phyloP scores from a whole-genome alignment of 2,888 invertebrate species.

The Auanema freiburgensis region DNA sequence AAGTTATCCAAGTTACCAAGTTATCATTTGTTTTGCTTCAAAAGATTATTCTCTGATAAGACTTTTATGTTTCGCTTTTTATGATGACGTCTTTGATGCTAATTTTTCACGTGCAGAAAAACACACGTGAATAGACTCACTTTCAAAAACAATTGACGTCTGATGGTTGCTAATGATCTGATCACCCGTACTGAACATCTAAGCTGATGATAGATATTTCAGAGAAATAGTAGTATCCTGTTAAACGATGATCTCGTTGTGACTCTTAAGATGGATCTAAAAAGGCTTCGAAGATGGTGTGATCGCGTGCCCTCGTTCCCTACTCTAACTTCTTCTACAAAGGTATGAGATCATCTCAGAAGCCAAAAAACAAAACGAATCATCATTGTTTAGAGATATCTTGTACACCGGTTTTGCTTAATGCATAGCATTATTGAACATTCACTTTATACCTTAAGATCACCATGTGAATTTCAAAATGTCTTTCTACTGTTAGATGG shows the following conservation, averaged over 20 bases:
- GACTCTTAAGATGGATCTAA: conserved; percentile 29
- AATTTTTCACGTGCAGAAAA: background rate
- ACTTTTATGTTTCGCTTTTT: no score
- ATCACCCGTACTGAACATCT: background rate
- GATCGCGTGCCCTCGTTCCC: conserved; percentile 24
- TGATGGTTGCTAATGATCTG: background rate
- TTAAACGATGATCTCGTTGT: conserved; percentile 26
- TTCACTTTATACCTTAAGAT: background rate
- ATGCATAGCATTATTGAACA: conserved; percentile 37
- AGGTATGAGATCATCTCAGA: conserved; percentile 1
- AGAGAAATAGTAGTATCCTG: conserved; percentile 9
- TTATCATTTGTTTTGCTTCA: no score
- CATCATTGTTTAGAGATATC: conserved; percentile 24
- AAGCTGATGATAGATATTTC: conserved; percentile 5
- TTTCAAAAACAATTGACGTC: background rate
- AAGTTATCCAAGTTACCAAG: no score
- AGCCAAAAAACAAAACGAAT: background rate
- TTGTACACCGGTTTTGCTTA: conserved; percentile 37
- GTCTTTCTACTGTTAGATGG: background rate
- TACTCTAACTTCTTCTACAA: conserved; percentile 17
- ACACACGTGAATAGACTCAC: background rate
- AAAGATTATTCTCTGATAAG: no score
- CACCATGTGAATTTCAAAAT: conserved; percentile 3
- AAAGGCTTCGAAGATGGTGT: conserved; percentile 32
- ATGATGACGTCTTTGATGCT: no score